Evolutionary conservation across 2,113 vertebrate genomes (phyloP), one percentile per base, ranked within the genome.

Genomic region (Notarius quadriscutis): DNA sequence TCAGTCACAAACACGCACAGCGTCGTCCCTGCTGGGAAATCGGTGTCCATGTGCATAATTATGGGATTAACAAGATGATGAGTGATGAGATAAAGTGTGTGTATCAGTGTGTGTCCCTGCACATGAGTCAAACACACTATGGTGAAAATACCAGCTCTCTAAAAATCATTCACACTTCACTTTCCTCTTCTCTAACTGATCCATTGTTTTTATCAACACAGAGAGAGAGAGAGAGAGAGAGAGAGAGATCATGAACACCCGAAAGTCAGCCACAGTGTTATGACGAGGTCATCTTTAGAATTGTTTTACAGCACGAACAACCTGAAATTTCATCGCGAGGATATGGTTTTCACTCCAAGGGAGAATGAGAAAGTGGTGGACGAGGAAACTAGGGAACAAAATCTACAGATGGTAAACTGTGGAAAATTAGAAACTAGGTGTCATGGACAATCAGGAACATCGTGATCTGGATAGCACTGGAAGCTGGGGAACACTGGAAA

Each of bases 1-100:
- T 57, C 53, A 57, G 77, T 17, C 53, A 30, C 77, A 57, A 55
- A 53, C 75, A 55, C 85, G 91, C 92, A 90, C 84, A 84, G 6
- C 88, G 84, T 92, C 89, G 90, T 91, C 91, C 89, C 91, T 88
- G 86, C 91, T 92, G 91, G 89, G 89, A 93, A 94, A 94, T 94
- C 88, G 92, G 86, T 86, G 88, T 92, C 89, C 53, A 34, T 89
- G 81, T 92, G 88, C 89, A 92, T 93, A 93, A 94, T 94, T 93
- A 92, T 90, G 89, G 87, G 84, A 91, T 83, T 89, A 89, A 87
- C 82, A 60, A 86, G 89, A 90, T 85, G 87, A 88, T 67, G 78
- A 86, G 81, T 87, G 90, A 92, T 90, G 90, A 55, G 82, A 72
- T 55, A 78, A n/a, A 53, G 53, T 80, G 53, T 71, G 81, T 69